phyloP scores from a whole-genome alignment of 2,888 invertebrate genomes.

The Drosophila engyochracea region DNA sequence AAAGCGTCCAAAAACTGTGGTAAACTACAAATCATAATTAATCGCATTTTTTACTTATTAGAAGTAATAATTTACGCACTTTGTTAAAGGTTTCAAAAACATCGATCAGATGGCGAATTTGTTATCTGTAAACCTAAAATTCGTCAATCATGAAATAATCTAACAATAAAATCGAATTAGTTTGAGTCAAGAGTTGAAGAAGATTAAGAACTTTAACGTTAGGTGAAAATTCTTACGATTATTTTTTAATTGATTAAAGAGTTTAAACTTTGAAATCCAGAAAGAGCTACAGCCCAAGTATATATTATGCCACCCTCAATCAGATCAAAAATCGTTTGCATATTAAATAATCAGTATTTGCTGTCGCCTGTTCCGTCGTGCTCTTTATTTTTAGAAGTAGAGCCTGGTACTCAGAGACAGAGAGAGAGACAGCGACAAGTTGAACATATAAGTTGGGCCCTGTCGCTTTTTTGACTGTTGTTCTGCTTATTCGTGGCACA shows the following conservation, averaged over 20 bases:
- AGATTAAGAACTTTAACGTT: too few relatives aligned
- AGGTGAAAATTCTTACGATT: background rate
- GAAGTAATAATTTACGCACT: background rate
- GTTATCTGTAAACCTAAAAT: background rate
- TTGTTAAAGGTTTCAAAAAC: background rate
- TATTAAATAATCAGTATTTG: background rate
- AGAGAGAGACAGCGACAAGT: slow-evolving; percentile 14
- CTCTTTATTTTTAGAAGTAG: slow-evolving; percentile 14
- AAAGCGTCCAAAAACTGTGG: slow-evolving; percentile 19
- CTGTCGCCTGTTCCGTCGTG: slow-evolving; percentile 38
- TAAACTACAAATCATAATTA: background rate
- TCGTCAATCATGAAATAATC: background rate
- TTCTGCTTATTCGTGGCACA: slow-evolving; percentile 22
- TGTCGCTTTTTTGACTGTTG: slow-evolving; percentile 47
- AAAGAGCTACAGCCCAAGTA: background rate
- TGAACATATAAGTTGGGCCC: slow-evolving; percentile 34
- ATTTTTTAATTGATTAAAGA: background rate
- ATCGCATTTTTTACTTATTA: background rate
- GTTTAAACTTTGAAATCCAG: background rate
- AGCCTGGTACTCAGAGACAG: slow-evolving; percentile 7
- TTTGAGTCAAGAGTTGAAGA: too few relatives aligned
- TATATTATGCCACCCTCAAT: background rate
- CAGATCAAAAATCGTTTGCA: background rate
- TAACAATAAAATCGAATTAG: too few relatives aligned
- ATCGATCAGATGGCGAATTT: background rate